Evolutionary conservation across 2,888 invertebrate genomes (phyloP), one percentile per base, ranked within the genome.

Genomic region (Callinectes sapidus): DNA sequence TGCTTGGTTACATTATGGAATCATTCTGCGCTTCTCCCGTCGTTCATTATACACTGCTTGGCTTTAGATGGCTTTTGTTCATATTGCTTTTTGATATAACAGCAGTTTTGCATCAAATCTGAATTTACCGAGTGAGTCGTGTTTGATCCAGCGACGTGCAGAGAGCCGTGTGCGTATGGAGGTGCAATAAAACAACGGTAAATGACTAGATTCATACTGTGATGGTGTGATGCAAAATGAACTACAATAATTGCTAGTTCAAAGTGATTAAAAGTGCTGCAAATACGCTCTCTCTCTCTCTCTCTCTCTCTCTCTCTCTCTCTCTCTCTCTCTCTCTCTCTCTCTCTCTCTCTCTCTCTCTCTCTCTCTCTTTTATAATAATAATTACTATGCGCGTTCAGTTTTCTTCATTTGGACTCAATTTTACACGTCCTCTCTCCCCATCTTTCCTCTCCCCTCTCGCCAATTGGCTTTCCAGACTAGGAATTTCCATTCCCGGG

Each of bases 381-480:
- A 23, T 55, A 10, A 71, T 71, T 71, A 71, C 71, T 71, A 71
- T 71, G 28, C 71, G 71, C 28, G n/a, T 71, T 71, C 71, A 71
- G 71, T 71, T 71, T 71, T 71, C 71, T 71, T 71, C 71, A 71
- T 71, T 71, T 71, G 71, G n/a, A 71, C 28, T 71, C 71, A 71
- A 71, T 71, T 71, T 71, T 71, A 28, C n/a, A 18, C 54, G 10
- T n/a, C 54, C 88, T 71, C 77, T 88, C 71, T 87, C 91, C 81
- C 85, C 81, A 48, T 90, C 35, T 85, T 81, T 90, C 77, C 39
- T 55, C 54, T 87, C 86, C 32, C 87, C 87, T 87, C 77, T 28
- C 87, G 61, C 48, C 85, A 90, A 90, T 90, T 90, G 90, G 90
- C 90, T 90, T 90, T 86, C 86, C 55, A 55, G 86, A 86, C 48